A percentile compares a stretch with the other conserved stretches of the same genome.
Conservation (phyloP, 2,113 vertebrate genomes). For the Larimichthys polyactis region DNA sequence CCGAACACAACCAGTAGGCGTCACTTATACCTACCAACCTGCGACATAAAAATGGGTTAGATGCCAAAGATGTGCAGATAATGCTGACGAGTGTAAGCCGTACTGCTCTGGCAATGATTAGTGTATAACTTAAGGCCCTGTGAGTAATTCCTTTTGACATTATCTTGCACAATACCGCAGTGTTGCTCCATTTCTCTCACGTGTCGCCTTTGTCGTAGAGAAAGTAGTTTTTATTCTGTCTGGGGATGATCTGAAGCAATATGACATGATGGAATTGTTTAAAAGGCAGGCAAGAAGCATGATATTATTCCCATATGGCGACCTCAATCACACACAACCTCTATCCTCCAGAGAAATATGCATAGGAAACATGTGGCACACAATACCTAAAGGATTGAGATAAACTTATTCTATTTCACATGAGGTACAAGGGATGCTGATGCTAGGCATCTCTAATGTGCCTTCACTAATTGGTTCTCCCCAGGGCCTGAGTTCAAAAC, state of each 20-base stretch:
- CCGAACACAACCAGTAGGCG: constrained; percentile 2
- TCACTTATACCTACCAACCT: constrained; percentile 1
- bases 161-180: background rate
- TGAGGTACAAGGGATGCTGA: constrained; percentile 45
- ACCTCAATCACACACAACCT: constrained; percentile 27
- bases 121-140: constrained; percentile 14
- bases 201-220: background rate
- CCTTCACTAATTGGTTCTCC: constrained; percentile 68
- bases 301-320: constrained; percentile 40
- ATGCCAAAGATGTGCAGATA: constrained; percentile 20
- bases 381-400: constrained; percentile 30
- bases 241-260: constrained; percentile 34
- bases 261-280: constrained; percentile 30
- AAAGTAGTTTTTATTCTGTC: constrained; percentile 27
- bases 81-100: constrained; percentile 20
- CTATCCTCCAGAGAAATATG: constrained; percentile 23
- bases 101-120: constrained; percentile 12
- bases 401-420: constrained; percentile 35
- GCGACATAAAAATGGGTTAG: background rate
- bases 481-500: constrained; percentile 49
- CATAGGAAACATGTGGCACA: constrained; percentile 31
- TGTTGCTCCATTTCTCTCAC: background rate
- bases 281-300: constrained; percentile 29
- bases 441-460: constrained; percentile 55
- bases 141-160: constrained; percentile 40